These are phyloP conservation scores for Hermaeophaga mercurialis DNA, from an alignment of 2,888 invertebrate species.

Conservation along the genomic window DNA sequence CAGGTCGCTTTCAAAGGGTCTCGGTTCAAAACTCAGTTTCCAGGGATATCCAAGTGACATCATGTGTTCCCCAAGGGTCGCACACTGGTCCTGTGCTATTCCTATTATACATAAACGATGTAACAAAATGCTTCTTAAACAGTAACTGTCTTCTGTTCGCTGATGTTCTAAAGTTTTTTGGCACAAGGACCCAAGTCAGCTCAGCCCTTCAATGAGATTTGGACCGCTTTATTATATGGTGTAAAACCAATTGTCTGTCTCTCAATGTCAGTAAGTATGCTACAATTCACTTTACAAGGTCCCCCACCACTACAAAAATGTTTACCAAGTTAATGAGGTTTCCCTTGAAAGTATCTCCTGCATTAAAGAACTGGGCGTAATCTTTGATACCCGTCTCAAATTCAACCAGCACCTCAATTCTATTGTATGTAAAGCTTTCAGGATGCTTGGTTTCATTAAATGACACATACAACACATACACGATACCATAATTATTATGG, in stretches of 20 bases:
- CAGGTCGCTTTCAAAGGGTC: background rate
- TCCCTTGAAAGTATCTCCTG: no score
- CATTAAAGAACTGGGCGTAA: no score
- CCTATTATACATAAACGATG: background rate
- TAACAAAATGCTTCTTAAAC: constrained; percentile 1
- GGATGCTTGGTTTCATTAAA: background rate
- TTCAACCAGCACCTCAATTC: no score
- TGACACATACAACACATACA: background rate
- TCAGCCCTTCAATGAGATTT: background rate
- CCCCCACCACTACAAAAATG: background rate
- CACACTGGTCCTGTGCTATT: background rate
- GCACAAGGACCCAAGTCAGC: background rate
- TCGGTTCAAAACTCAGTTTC: background rate
- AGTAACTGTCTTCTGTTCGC: background rate
- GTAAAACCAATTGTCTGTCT: background rate
- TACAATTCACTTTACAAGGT: background rate
- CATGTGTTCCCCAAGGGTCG: background rate
- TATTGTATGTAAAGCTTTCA: no score
- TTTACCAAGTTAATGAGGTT: no score
- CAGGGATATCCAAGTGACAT: background rate
- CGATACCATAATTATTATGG: background rate
- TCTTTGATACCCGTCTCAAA: no score
- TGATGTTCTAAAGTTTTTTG: background rate
- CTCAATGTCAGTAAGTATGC: background rate
- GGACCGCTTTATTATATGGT: background rate